phyloP scores from a whole-genome alignment of 2,797 vertebrate species.

The Ispidina lecontei region DNA sequence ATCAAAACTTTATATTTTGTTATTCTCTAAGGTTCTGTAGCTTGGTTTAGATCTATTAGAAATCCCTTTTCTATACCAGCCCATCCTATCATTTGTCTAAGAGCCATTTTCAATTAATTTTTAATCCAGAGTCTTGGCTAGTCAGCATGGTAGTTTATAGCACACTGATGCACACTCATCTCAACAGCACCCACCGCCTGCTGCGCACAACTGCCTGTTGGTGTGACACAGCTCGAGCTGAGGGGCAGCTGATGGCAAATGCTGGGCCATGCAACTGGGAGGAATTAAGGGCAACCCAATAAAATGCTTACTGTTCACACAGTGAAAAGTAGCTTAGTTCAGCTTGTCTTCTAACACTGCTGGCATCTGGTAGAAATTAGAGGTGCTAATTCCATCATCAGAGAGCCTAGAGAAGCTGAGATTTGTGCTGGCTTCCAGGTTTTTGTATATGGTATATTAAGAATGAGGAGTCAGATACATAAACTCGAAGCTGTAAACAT shows the following conservation, averaged over 20 bases:
- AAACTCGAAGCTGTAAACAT: neutral
- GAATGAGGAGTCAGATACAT: neutral
- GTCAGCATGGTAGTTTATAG: neutral
- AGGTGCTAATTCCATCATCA: neutral
- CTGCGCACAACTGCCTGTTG: neutral
- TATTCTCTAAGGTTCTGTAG: neutral
- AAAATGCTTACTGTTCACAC: neutral
- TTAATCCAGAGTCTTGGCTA: neutral
- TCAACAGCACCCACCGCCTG: fast-evolving
- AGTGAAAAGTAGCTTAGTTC: constrained; percentile 52
- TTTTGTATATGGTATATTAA: neutral
- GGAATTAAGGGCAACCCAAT: neutral
- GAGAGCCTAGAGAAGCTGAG: neutral
- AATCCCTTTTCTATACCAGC: neutral
- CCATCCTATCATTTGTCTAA: neutral
- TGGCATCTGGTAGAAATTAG: constrained; percentile 12
- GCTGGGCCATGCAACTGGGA: fast-evolving
- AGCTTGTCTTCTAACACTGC: neutral
- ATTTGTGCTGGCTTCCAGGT: neutral
- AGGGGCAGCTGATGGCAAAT: neutral
- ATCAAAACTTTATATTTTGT: neutral
- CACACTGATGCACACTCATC: neutral
- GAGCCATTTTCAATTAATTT: neutral
- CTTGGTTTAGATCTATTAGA: neutral
- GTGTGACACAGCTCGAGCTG: fast-evolving